A percentile compares a stretch with the other conserved stretches of the same genome.
These are phyloP conservation scores for Leucophenga maculata DNA, from an alignment of 2,888 invertebrate species.

Conservation along the genomic window DNA sequence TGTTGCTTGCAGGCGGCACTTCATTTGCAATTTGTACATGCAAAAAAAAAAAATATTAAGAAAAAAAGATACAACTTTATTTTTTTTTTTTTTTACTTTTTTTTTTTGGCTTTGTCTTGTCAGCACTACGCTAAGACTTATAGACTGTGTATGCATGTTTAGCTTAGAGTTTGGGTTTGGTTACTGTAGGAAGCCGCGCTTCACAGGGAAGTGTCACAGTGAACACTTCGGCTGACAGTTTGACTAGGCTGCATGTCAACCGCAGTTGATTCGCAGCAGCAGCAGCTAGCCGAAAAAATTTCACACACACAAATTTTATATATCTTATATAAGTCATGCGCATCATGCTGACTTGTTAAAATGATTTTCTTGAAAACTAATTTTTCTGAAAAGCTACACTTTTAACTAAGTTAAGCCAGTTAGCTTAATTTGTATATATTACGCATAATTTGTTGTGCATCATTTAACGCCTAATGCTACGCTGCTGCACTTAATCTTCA, in stretches of 20 bases:
- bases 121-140: neutral
- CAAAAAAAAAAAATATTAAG: constrained; percentile 37
- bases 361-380: too few relatives aligned
- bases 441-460: neutral
- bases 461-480: neutral
- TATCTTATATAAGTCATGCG: neutral
- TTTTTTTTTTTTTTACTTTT: neutral
- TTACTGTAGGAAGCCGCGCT: neutral
- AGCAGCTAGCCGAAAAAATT: neutral
- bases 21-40: constrained; percentile 38
- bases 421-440: neutral
- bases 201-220: constrained; percentile 9
- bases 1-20: neutral
- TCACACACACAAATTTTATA: neutral
- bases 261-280: neutral
- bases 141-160: too few relatives aligned
- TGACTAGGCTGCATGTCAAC: neutral
- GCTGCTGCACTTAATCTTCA: neutral
- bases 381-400: too few relatives aligned
- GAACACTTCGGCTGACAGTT: constrained; percentile 12
- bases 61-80: neutral
- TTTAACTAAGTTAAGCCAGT: too few relatives aligned
- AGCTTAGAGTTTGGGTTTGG: neutral
- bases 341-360: neutral
- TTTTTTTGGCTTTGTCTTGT: constrained; percentile 6